Evolutionary conservation across 2,113 vertebrate genomes (phyloP).

Genomic region (Vireo altiloquus): DNA sequence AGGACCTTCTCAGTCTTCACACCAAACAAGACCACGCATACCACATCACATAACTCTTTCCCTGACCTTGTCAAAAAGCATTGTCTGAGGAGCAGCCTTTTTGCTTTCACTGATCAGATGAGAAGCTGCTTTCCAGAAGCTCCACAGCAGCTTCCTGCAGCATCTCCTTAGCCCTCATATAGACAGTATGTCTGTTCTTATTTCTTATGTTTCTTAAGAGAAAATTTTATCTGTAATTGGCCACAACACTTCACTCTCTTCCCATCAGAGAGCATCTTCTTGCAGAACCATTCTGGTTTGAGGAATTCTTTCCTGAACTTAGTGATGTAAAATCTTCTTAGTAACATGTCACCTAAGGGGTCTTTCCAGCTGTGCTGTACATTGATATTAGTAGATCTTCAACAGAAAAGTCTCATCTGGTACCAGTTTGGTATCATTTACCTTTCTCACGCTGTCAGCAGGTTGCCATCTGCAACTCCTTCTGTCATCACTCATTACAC

Average conservation of each 20-base stretch:
- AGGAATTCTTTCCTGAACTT: not conserved
- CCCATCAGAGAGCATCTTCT: not conserved
- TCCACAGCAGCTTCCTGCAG: not conserved
- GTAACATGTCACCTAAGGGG: not conserved
- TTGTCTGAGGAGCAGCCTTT: not conserved
- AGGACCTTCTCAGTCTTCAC: not conserved
- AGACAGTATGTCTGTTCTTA: not conserved
- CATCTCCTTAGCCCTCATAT: accelerated
- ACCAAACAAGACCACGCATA: not conserved
- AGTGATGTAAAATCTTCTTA: not conserved
- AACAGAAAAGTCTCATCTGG: not conserved
- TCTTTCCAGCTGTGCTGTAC: not conserved
- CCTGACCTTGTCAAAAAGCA: not conserved
- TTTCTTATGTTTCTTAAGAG: not conserved
- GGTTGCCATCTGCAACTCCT: not conserved
- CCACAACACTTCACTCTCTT: not conserved
- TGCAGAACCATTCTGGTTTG: not conserved
- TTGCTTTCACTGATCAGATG: accelerated
- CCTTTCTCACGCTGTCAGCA: not conserved
- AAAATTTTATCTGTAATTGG: not conserved
- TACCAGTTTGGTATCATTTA: not conserved
- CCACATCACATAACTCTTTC: not conserved
- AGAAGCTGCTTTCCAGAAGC: not conserved
- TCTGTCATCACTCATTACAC: not conserved
- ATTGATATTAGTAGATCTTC: not conserved